Percentiles rank a stretch among this genome's conserved stretches.
Conservation (phyloP, 2,888 invertebrate genomes). For the Micoletzkya japonica region DNA sequence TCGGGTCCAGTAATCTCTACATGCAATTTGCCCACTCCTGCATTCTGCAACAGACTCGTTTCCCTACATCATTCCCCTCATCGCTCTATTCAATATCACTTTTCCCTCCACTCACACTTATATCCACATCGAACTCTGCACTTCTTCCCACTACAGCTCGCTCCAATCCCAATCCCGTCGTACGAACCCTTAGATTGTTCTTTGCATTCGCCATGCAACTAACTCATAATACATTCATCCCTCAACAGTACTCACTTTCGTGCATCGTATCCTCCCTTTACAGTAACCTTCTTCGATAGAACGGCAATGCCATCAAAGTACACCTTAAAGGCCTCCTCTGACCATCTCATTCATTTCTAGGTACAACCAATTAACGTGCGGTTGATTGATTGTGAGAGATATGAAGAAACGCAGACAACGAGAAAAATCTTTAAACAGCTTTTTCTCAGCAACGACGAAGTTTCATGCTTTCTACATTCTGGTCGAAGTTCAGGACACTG, state of each 20-base stretch:
- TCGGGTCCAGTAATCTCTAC: constrained; percentile 96
- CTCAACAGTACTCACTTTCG: constrained; percentile 27
- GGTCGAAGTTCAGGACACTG: too few relatives aligned
- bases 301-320: constrained; percentile 41
- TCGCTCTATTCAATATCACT: not conserved
- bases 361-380: too few relatives aligned
- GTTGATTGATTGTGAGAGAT: too few relatives aligned
- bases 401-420: too few relatives aligned
- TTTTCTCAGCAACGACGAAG: too few relatives aligned
- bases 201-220: not conserved
- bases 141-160: constrained; percentile 37
- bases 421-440: too few relatives aligned
- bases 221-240: not conserved
- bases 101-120: constrained; percentile 19
- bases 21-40: constrained; percentile 91
- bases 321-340: constrained; percentile 22
- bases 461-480: too few relatives aligned
- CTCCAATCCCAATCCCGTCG: constrained; percentile 32
- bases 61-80: not conserved
- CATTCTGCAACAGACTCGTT: constrained; percentile 71
- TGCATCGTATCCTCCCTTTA: constrained; percentile 36
- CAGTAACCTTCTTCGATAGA: constrained; percentile 28
- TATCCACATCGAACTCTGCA: too few relatives aligned
- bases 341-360: too few relatives aligned
- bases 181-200: not conserved